These are phyloP conservation scores for Eupeodes latifasciatus DNA, from an alignment of 2,888 invertebrate species.

Conservation along the genomic window DNA sequence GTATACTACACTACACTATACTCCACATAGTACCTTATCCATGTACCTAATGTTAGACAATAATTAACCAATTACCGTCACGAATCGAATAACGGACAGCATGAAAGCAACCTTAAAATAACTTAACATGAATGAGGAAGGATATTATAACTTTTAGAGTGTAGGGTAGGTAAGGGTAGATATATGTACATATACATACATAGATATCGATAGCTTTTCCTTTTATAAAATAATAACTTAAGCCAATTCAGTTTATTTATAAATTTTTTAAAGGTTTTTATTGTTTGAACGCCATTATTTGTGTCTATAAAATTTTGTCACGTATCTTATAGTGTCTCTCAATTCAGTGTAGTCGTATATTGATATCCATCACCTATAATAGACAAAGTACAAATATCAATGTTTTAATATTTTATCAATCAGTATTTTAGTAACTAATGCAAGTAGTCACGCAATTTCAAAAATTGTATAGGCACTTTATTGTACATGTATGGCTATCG, in stretches of 20 bases:
- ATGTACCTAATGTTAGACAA: slow-evolving; percentile 40
- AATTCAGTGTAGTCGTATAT: background rate
- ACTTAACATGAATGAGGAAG: background rate
- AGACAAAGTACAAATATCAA: slow-evolving; percentile 7
- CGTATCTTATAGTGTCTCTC: background rate
- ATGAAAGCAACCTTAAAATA: slow-evolving; percentile 20
- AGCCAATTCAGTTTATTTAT: background rate
- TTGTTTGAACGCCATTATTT: slow-evolving; percentile 31
- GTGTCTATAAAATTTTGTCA: slow-evolving; percentile 28
- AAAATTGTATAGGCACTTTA: background rate
- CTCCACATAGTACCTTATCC: background rate
- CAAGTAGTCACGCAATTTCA: slow-evolving; percentile 10
- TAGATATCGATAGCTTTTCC: background rate
- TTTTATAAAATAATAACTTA: slow-evolving; percentile 6
- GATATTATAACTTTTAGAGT: background rate
- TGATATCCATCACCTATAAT: slow-evolving; percentile 23
- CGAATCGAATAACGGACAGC: slow-evolving; percentile 25
- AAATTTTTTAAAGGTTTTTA: slow-evolving; percentile 27
- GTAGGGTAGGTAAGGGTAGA: no score
- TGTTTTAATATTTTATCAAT: slow-evolving; percentile 24
- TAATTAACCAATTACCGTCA: slow-evolving; percentile 66
- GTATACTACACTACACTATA: background rate
- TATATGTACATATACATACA: no score
- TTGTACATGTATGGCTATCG: no score
- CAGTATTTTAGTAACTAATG: background rate